Base-by-base conservation (phyloP, 2,113 vertebrate genomes). In the Gnathonemus longibarbis region DNA sequence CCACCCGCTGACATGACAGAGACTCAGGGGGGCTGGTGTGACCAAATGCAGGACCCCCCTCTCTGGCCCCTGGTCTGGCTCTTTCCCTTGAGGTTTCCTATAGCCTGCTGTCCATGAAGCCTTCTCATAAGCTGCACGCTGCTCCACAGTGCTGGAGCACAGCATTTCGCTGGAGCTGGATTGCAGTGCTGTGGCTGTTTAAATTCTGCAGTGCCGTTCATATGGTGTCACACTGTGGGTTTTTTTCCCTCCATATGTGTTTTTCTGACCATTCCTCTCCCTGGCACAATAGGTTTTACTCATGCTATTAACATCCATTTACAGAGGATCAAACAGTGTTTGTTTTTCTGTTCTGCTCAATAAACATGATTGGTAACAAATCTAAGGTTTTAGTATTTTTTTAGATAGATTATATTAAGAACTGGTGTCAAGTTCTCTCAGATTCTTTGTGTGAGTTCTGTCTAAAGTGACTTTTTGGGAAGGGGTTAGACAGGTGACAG, bases 1-100 rank as follows among this genome's bases (percentile, higher is more conserved):
- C 62, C 62, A 70, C 85, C 91, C 93, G 92, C 92, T 95, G 93
- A 94, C 91, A 93, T 91, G 92, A 90, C 93, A 89, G 92, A 92
- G 91, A 62, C 45, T 39, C 8, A 17, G 42, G 62, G 21, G 35
- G 6, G 17, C 62, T 88, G 42, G n/a, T 19, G 42, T 31, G 58
- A 45, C 58, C 88, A 88, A 66, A 46, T 48, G 88, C 58, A 27
- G 48, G 42, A 39, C 45, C 56, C 56, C 3, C 39, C 27, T 31
- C 56, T 70, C 88, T 24, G n/a, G 42, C 19, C 31, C 15, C n/a
- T 49, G 45, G 10, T 74, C 56, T 49, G 24, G 83, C 24, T 46
- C 83, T 85, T 49, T 85, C 83, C 62, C 83, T 85, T n/a, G 6
- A 49, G 45, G 83, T 21, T 85, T n/a, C 80, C 80, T 24, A 4